Percentiles rank a stretch among this genome's conserved stretches.
Conservation (phyloP, 2,888 invertebrate species). For the Caenorhabditis sp. region DNA sequence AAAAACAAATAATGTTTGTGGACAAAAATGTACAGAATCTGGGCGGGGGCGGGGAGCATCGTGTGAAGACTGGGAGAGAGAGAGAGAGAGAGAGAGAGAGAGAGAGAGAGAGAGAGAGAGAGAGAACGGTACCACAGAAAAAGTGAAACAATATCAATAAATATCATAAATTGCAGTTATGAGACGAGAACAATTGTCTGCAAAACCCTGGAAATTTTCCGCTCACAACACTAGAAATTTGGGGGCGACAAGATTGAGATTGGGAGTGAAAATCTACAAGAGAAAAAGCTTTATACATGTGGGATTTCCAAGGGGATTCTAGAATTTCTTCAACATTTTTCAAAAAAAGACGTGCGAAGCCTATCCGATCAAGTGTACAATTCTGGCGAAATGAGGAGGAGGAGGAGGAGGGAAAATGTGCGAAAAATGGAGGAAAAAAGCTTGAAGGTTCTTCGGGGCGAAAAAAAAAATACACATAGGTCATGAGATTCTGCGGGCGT, state of each 20-base stretch:
- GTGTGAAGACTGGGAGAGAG: neutral
- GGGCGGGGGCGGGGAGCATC: too few species aligned
- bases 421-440: neutral
- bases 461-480: conserved; percentile 36
- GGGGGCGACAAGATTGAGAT: conserved; percentile 23
- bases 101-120: too few species aligned
- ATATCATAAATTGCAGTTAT: conserved; percentile 12
- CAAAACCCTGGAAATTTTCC: conserved; percentile 10
- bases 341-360: neutral
- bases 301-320: too few species aligned
- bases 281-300: neutral
- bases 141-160: too few species aligned
- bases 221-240: conserved; percentile 49
- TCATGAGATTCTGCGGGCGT: conserved; percentile 36
- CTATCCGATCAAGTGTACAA: conserved; percentile 20
- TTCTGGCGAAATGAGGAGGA: conserved; percentile 1
- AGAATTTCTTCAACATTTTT: too few species aligned
- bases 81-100: neutral
- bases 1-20: neutral
- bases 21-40: neutral
- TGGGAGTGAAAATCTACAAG: conserved; percentile 17
- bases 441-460: conserved; percentile 3
- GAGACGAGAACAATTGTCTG: conserved; percentile 1
- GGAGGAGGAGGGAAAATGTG: neutral
- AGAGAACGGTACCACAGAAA: too few species aligned